phyloP scores from a whole-genome alignment of 1,140 invertebrate genomes.

The Monomorium pharaonis region DNA sequence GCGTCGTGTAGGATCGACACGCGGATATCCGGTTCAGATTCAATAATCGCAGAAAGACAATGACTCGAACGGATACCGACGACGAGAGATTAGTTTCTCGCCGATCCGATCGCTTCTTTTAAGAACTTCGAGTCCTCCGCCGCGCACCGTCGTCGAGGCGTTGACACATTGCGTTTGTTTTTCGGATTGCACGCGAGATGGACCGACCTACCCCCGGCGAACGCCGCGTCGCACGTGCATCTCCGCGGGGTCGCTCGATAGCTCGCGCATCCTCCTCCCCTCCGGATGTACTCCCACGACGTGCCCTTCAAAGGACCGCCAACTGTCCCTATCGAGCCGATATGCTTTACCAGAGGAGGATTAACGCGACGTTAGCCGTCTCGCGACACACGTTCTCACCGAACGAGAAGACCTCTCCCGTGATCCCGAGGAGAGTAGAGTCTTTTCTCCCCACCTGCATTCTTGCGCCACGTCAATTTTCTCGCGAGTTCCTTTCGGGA shows the following conservation, averaged over 20 bases:
- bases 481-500: background rate
- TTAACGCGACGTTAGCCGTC: background rate
- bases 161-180: background rate
- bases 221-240: slow-evolving; percentile 4
- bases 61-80: background rate
- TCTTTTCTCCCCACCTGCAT: background rate
- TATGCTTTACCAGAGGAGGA: background rate
- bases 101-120: background rate
- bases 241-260: slow-evolving; percentile 22
- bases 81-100: background rate
- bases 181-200: background rate
- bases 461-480: background rate
- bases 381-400: background rate
- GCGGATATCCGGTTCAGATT: background rate
- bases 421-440: background rate
- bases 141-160: too few relatives aligned
- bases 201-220: background rate
- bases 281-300: background rate
- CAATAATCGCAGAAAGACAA: background rate
- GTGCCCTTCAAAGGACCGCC: background rate
- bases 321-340: background rate
- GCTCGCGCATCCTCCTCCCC: background rate
- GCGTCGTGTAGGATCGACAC: too few relatives aligned
- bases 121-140: too few relatives aligned
- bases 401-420: background rate